Base-by-base conservation (phyloP, 2,797 vertebrate species). In the Netta rufina region DNA sequence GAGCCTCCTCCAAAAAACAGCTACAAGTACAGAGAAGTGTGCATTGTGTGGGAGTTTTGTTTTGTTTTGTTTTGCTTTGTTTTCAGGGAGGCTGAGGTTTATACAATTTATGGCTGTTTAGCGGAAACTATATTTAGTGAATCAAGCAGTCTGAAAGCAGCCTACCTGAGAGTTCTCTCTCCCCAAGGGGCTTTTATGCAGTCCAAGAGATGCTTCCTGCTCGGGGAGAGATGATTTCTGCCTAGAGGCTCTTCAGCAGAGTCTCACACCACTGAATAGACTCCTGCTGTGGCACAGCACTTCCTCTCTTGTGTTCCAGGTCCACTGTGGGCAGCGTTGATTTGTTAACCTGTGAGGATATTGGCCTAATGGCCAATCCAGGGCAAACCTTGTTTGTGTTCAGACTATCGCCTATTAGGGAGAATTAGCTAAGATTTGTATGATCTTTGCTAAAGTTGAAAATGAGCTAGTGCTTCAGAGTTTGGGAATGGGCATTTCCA, bases 291-390 rank as follows among this genome's bases (percentile, higher is more conserved):
- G 47, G 38, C 60, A 60, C 22, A 64, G 22, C 8, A 2, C 14
- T 73, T 83, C 21, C 20, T 76, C 28, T 66, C 41, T 51, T 21
- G 13, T 38, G 28, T 39, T 65, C 27, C 41, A 33, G 28, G 28
- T 54, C 47, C 2, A 0, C 8, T 21, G 25, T 38, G 1, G 2
- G 17, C 11, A 62, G 9, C 45, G 41, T 4, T 65, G 56, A 51
- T 88, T 64, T 56, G 41, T 69, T 33, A 66, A 30, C 27, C 8
- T 67, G 64, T 32, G 28, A 90, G 47, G 15, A 83, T n/a, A 67
- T 58, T 25, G 60, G 11, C 4, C 49, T 90, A 72, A 67, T 67
- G 45, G n/a, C 25, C 62, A 92, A 39, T 0, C 1, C 24, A 61
- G 18, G 32, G 12, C 6, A 80, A 73, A 94, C 86, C 1, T 38